These are phyloP conservation scores for Adrianichthys oophorus DNA, from an alignment of 2,797 vertebrate genomes.

Conservation along the genomic window DNA sequence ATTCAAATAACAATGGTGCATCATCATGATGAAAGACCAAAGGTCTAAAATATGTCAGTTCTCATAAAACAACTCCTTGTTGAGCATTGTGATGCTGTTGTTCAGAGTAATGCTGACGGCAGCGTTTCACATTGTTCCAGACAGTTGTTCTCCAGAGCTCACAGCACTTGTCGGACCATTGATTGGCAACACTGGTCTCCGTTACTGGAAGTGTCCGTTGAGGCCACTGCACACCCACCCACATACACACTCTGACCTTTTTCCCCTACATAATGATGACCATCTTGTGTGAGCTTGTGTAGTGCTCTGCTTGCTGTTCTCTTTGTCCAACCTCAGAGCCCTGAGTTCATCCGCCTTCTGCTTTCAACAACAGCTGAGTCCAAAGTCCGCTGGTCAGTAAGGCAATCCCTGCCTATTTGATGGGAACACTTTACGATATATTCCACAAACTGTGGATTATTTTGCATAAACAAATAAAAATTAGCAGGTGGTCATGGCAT, in stretches of 20 bases:
- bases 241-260: constrained; percentile 45
- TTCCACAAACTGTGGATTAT: too few relatives aligned
- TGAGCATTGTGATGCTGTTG: constrained; percentile 10
- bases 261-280: constrained; percentile 53
- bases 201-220: constrained; percentile 57
- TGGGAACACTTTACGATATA: too few relatives aligned
- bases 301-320: constrained; percentile 13
- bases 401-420: too few relatives aligned
- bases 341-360: constrained; percentile 30
- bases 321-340: constrained; percentile 31
- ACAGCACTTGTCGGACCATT: constrained; percentile 55
- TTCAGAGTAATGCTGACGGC: constrained; percentile 49
- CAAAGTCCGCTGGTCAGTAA: background rate
- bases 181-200: constrained; percentile 61
- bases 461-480: too few relatives aligned
- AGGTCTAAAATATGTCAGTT: constrained; percentile 1
- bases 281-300: constrained; percentile 37
- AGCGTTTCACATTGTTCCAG: constrained; percentile 27
- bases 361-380: constrained; percentile 1
- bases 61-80: background rate
- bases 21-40: background rate
- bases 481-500: too few relatives aligned
- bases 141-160: constrained; percentile 55
- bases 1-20: too few relatives aligned
- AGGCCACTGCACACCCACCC: constrained; percentile 38